Evolutionary conservation across 2,113 vertebrate species (phyloP), one percentile per base, ranked within the genome.

Genomic region (Mesembrinibis cayennensis): DNA sequence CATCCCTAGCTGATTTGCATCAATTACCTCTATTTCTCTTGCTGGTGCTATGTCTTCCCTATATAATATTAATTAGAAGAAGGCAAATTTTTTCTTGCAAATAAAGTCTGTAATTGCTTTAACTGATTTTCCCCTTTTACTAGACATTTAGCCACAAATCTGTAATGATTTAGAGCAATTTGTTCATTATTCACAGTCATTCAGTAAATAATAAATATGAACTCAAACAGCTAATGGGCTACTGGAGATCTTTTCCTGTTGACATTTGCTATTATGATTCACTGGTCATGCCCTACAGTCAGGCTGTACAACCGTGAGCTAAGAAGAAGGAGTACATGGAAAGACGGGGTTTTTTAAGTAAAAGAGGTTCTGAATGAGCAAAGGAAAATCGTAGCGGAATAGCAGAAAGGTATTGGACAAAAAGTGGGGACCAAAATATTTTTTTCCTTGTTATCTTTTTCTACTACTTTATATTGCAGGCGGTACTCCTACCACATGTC

Each of bases 171-270:
- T 96, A 87, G 78, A 94, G 61, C 53, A 92, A 96, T 83, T 95
- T 95, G 53, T 91, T 96, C 93, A 93, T 94, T 97, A 86, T 85
- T 95, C 95, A 96, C 22, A 69, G 83, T 82, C 81, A 89, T 67
- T 95, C 91, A 91, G 89, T 87, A 96, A 95, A 96, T 94, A 96
- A 94, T 17, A 94, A 97, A 91, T 58, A 95, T 85, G 81, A 97
- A 87, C 73, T 92, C 77, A 76, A 92, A 89, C 62, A 95, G 83
- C 93, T 95, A 94, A 96, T 93, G 87, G 95, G 93, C 81, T 97
- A 89, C 47, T 38, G 62, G 84, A 97, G 94, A 93, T 93, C 65
- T 91, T 94, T 95, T 91, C 73, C 89, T 97, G 89, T 73, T 95
- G 95, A 96, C 93, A 96, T 92, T 93, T 96, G 77, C 77, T 95